Conservation (phyloP, 2,113 vertebrate genomes). For the Gambusia affinis region DNA sequence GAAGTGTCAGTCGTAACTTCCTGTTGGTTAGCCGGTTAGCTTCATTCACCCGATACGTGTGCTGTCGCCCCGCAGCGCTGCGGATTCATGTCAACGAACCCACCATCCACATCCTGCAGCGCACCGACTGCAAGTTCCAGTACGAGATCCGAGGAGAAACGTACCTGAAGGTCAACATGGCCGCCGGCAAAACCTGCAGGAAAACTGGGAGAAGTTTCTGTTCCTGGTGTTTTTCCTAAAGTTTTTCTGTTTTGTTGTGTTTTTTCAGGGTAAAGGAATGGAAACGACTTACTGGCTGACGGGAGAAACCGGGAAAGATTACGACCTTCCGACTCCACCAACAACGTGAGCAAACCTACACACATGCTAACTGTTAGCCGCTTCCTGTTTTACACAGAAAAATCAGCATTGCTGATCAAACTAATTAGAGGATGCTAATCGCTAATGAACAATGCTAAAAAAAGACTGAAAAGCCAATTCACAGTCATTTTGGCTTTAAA, state of each 20-base stretch:
- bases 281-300: conserved; percentile 96
- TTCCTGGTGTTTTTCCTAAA: not conserved
- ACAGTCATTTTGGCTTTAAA: no score
- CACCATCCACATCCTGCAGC: conserved; percentile 90
- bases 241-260: not conserved
- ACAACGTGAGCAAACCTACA: conserved; percentile 84
- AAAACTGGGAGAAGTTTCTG: not conserved
- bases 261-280: conserved; percentile 87
- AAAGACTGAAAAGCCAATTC: no score
- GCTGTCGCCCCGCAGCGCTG: conserved; percentile 59
- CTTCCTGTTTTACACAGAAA: no score
- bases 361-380: no score
- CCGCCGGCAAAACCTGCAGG: no score
- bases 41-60: conserved; percentile 4
- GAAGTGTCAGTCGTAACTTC: no score
- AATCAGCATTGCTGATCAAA: no score
- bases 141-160: conserved; percentile 92
- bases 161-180: conserved; percentile 85
- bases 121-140: conserved; percentile 89
- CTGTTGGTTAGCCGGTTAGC: conserved; percentile 3
- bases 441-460: no score
- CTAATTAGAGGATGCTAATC: no score
- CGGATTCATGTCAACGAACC: conserved; percentile 92
- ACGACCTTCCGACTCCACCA: conserved; percentile 88
- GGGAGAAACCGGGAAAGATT: conserved; percentile 85